phyloP scores from a whole-genome alignment of 2,113 vertebrate species.

The Fukomys damarensis region DNA sequence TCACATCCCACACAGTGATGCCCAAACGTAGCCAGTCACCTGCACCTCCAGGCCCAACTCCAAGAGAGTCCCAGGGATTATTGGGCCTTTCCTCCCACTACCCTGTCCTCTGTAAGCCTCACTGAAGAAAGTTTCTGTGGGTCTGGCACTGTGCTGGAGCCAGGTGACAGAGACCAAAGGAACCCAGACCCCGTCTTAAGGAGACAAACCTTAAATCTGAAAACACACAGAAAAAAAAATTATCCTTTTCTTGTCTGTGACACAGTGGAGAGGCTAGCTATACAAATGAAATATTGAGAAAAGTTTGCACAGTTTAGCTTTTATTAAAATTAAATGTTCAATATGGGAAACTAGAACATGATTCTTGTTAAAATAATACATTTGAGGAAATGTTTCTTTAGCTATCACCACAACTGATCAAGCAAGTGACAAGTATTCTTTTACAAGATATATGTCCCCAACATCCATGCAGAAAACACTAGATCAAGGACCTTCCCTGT shows the following conservation, averaged over 20 bases:
- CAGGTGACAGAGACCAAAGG: background rate
- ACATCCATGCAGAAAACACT: conserved; percentile 58
- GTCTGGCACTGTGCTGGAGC: background rate
- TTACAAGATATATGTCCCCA: conserved; percentile 67
- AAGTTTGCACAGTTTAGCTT: conserved; percentile 38
- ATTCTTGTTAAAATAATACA: conserved; percentile 74
- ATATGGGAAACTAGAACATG: conserved; percentile 68
- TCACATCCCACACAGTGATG: background rate
- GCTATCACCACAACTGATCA: background rate
- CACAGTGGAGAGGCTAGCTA: background rate
- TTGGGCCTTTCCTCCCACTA: background rate
- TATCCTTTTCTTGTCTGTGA: background rate
- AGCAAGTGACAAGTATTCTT: conserved; percentile 64
- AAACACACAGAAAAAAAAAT: background rate
- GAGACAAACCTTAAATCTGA: background rate
- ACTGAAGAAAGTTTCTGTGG: background rate
- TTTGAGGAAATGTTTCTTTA: conserved; percentile 59
- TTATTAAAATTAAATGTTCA: conserved; percentile 76
- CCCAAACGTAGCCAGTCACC: background rate
- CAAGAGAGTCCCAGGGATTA: background rate
- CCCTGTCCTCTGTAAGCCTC: background rate
- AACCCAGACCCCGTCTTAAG: background rate
- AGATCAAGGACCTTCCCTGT: conserved; percentile 22
- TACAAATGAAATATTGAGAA: conserved; percentile 52
- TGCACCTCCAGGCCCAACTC: background rate